Evolutionary conservation across 1,140 invertebrate species (phyloP).

Genomic region (Gonatopus flavifemur): DNA sequence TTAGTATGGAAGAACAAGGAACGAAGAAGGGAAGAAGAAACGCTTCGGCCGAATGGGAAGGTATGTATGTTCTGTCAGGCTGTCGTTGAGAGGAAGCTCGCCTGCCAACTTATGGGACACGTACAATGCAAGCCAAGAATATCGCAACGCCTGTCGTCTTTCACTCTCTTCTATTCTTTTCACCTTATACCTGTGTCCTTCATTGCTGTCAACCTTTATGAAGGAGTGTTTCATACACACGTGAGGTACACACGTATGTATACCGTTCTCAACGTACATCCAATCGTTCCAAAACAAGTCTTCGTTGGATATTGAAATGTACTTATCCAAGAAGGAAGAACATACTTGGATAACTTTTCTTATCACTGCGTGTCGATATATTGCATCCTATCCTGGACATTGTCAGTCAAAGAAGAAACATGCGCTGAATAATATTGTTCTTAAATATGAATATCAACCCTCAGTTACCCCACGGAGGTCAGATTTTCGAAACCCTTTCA

Average conservation of each 20-base stretch:
- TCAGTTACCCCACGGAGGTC: no score
- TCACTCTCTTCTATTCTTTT: constrained; percentile 16
- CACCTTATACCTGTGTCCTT: not conserved
- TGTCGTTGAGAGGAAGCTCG: constrained; percentile 50
- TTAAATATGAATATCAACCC: no score
- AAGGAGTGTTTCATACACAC: not conserved
- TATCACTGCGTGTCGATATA: no score
- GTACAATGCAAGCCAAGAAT: constrained; percentile 52
- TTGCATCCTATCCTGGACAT: no score
- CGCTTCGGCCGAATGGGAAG: constrained; percentile 28
- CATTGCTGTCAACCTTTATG: not conserved
- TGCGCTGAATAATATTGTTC: no score
- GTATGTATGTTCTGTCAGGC: constrained; percentile 55
- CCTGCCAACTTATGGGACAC: constrained; percentile 55
- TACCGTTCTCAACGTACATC: constrained; percentile 11
- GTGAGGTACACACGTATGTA: constrained; percentile 14
- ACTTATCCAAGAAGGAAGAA: constrained; percentile 33
- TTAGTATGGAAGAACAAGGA: not conserved
- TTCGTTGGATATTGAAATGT: constrained; percentile 42
- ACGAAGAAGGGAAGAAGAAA: constrained; percentile 2
- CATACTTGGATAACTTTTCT: no score
- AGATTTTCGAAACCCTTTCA: no score
- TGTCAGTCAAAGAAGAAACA: no score
- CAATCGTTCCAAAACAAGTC: constrained; percentile 24
- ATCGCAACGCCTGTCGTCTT: constrained; percentile 41